Percentiles rank a stretch among this genome's conserved stretches.
Evolutionary conservation across 2,888 invertebrate species (phyloP).

Genomic region (Anarsia innoxiella): DNA sequence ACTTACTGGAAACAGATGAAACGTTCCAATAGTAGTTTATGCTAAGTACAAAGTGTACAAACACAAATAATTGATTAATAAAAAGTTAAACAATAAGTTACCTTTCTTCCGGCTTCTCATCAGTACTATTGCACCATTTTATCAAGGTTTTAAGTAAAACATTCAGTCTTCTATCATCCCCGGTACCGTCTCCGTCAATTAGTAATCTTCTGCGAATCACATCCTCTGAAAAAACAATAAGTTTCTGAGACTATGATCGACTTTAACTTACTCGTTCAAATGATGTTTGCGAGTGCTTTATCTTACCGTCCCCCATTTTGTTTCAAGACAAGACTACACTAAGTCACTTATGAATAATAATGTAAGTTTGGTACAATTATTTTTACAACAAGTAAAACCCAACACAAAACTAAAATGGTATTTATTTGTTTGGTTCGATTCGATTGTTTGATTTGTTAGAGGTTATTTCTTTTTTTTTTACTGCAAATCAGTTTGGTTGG

Average conservation of each 20-base stretch:
- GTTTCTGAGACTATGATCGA: not conserved
- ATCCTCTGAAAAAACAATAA: slow-evolving; percentile 81
- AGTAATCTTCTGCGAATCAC: slow-evolving; percentile 92
- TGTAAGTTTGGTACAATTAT: no score
- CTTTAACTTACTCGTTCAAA: not conserved
- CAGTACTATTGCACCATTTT: slow-evolving; percentile 83
- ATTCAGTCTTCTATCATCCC: slow-evolving; percentile 93
- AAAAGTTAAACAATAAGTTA: slow-evolving; percentile 32
- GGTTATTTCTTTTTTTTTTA: no score
- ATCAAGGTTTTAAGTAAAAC: slow-evolving; percentile 87
- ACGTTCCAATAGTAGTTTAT: not conserved
- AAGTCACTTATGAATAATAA: no score
- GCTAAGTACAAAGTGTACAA: no score
- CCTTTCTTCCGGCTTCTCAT: slow-evolving; percentile 80
- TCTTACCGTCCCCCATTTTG: slow-evolving; percentile 31
- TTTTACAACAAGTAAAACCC: no score
- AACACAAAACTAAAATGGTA: no score
- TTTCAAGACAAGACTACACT: not conserved
- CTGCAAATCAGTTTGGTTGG: no score
- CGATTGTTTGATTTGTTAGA: no score
- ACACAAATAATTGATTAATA: not conserved
- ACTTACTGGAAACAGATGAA: slow-evolving; percentile 66
- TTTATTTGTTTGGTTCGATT: no score
- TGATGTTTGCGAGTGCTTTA: no score
- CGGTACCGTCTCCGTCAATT: slow-evolving; percentile 98